Percentiles rank a stretch among this genome's conserved stretches.
Evolutionary conservation across 2,888 invertebrate genomes (phyloP).

Genomic region (Lepidonotus clava): DNA sequence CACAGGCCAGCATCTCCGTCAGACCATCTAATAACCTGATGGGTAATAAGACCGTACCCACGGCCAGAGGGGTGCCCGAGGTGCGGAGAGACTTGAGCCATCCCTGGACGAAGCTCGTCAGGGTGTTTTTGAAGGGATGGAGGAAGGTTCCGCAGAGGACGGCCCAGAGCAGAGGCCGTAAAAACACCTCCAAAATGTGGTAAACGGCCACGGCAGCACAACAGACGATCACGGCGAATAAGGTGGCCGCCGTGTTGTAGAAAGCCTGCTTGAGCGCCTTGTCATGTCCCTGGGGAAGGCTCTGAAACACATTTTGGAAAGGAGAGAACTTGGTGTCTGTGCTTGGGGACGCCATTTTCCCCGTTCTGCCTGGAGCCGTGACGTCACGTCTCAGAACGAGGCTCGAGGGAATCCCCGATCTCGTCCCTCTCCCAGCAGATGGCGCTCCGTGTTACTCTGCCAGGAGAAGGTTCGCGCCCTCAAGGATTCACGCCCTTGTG

Average conservation of each 20-base stretch:
- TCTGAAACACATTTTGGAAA: slow-evolving; percentile 73
- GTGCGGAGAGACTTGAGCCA: slow-evolving; percentile 84
- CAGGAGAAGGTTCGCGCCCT: too few relatives aligned
- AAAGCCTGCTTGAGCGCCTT: slow-evolving; percentile 95
- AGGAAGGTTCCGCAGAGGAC: slow-evolving; percentile 96
- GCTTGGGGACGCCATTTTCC: slow-evolving; percentile 54
- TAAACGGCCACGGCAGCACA: slow-evolving; percentile 82
- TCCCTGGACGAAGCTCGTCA: slow-evolving; percentile 88
- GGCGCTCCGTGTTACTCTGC: too few relatives aligned
- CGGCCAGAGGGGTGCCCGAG: slow-evolving; percentile 81
- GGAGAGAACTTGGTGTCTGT: slow-evolving; percentile 64
- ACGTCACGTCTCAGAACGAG: not conserved
- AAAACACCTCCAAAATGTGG: slow-evolving; percentile 89
- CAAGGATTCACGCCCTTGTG: too few relatives aligned
- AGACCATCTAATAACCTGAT: slow-evolving; percentile 85
- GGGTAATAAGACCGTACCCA: slow-evolving; percentile 83
- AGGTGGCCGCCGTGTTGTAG: slow-evolving; percentile 92
- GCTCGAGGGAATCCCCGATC: too few relatives aligned
- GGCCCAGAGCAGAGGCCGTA: slow-evolving; percentile 97
- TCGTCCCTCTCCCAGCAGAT: too few relatives aligned
- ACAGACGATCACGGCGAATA: slow-evolving; percentile 85
- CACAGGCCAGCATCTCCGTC: slow-evolving; percentile 88
- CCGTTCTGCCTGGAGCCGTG: not conserved
- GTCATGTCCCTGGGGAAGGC: slow-evolving; percentile 83
- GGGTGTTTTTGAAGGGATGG: slow-evolving; percentile 94